phyloP scores from a whole-genome alignment of 2,797 vertebrate genomes.

The Huso huso region DNA sequence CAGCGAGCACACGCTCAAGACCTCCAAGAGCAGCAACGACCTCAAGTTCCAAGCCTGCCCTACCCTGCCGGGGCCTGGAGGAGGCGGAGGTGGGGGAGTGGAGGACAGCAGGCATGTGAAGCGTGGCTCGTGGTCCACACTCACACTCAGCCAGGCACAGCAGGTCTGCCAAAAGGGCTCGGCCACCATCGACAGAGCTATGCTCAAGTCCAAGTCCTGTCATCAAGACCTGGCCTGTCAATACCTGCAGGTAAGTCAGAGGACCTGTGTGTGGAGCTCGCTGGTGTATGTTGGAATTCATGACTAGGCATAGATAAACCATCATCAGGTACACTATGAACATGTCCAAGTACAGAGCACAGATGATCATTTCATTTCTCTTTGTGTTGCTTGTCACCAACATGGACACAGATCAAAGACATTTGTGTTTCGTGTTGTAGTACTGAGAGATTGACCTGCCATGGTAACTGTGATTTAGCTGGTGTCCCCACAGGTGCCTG shows the following conservation, averaged over 20 bases:
- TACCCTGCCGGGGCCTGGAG: conserved; percentile 55
- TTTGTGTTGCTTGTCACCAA: too few species aligned
- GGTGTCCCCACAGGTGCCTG: conserved; percentile 68
- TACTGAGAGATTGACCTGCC: too few species aligned
- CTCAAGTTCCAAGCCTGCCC: conserved; percentile 70
- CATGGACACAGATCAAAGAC: too few species aligned
- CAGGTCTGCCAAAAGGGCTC: conserved; percentile 91
- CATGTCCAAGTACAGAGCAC: too few species aligned
- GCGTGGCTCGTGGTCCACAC: conserved; percentile 88
- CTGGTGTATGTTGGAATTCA: too few species aligned
- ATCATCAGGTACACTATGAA: too few species aligned
- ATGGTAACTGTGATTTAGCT: too few species aligned
- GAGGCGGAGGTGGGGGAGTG: conserved; percentile 57
- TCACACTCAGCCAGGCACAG: conserved; percentile 87
- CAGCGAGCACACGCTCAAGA: conserved; percentile 87
- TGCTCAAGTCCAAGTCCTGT: conserved; percentile 96
- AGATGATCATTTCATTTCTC: too few species aligned
- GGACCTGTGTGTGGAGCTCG: too few species aligned
- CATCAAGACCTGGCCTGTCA: conserved; percentile 91
- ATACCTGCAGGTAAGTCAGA: conserved; percentile 77
- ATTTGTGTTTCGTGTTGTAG: too few species aligned
- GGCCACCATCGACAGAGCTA: conserved; percentile 87
- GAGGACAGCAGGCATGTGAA: conserved; percentile 83
- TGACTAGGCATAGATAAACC: too few species aligned
- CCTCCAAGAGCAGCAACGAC: conserved; percentile 88